These are phyloP conservation scores for Drosophila persimilis DNA, from an alignment of 1,140 invertebrate genomes.

Conservation along the genomic window DNA sequence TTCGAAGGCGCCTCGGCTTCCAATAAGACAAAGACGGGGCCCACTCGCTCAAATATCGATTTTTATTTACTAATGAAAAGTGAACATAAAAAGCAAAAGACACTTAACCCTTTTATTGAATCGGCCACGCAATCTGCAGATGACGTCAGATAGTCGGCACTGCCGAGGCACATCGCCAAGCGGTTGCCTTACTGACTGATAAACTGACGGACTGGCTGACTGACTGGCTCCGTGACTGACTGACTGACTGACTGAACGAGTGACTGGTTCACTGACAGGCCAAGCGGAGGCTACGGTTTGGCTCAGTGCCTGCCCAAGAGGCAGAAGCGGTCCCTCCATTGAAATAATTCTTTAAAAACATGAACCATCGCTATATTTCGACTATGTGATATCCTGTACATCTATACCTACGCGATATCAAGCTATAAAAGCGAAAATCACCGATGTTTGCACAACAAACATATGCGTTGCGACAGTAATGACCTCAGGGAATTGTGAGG, in stretches of 20 bases:
- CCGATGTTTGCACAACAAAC: too few species aligned
- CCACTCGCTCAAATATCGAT: conserved; percentile 58
- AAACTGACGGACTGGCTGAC: conserved; percentile 1
- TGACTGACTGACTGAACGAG: conserved; percentile 28
- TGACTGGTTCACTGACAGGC: conserved; percentile 39
- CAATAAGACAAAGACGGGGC: conserved; percentile 39
- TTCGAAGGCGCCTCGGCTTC: conserved; percentile 15
- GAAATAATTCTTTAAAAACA: conserved; percentile 61
- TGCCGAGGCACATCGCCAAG: conserved; percentile 26
- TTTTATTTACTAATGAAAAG: conserved; percentile 80
- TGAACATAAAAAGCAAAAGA: conserved; percentile 72
- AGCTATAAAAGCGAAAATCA: too few species aligned
- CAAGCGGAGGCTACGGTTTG: conserved; percentile 29
- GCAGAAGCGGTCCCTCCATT: conserved; percentile 8
- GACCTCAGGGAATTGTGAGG: too few species aligned
- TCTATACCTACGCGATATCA: too few species aligned
- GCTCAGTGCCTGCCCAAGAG: conserved; percentile 38
- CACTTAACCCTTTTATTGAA: conserved; percentile 79
- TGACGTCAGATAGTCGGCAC: conserved; percentile 69
- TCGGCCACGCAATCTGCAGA: conserved; percentile 73
- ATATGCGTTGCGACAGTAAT: too few species aligned
- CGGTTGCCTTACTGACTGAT: conserved; percentile 28
- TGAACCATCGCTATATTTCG: too few species aligned
- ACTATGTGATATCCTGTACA: too few species aligned
- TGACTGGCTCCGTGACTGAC: not conserved